These are phyloP conservation scores for Garrulus glandarius DNA, from an alignment of 2,797 vertebrate genomes.

Conservation along the genomic window DNA sequence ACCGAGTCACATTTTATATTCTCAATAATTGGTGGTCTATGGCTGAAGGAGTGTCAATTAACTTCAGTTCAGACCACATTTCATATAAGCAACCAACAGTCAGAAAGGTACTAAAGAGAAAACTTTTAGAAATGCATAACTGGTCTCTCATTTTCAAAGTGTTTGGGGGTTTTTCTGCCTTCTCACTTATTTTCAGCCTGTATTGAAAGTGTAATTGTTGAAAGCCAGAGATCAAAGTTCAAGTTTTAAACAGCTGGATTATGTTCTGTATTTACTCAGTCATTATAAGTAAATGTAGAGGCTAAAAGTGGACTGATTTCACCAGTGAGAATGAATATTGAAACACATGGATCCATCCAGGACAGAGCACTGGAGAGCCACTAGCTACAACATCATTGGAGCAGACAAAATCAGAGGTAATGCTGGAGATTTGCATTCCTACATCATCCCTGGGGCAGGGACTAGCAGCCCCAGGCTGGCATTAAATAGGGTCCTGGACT, in stretches of 20 bases:
- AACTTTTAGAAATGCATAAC: background rate
- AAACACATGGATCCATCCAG: background rate
- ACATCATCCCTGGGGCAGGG: background rate
- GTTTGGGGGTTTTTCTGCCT: background rate
- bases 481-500: background rate
- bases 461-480: background rate
- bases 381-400: background rate
- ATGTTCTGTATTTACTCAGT: background rate
- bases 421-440: background rate
- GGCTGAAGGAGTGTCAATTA: background rate
- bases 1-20: background rate
- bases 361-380: background rate
- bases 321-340: background rate
- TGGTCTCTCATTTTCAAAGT: background rate
- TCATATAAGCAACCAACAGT: background rate
- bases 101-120: background rate
- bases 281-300: background rate
- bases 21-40: background rate
- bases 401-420: background rate
- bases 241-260: background rate
- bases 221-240: background rate
- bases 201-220: background rate
- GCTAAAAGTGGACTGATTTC: background rate
- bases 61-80: background rate
- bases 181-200: background rate